phyloP scores from a whole-genome alignment of 1,140 invertebrate species.

The Cherax quadricarinatus region DNA sequence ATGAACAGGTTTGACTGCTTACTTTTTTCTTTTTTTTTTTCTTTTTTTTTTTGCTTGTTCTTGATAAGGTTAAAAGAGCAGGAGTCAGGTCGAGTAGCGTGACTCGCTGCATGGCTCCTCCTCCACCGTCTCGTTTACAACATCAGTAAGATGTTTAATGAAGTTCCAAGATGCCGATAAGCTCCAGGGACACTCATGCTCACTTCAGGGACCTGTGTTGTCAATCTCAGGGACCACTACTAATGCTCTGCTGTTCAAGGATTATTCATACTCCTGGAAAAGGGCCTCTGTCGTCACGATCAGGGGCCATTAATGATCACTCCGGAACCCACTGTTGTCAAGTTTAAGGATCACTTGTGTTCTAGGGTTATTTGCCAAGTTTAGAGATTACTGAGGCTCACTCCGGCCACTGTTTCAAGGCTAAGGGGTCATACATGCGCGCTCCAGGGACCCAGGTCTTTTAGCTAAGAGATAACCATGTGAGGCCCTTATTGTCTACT shows the following conservation, averaged over 20 bases:
- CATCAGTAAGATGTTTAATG: not conserved
- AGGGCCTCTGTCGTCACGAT: too few species aligned
- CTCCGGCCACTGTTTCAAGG: too few species aligned
- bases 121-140: constrained; percentile 2
- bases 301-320: too few species aligned
- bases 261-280: too few species aligned
- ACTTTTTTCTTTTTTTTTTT: constrained; percentile 19
- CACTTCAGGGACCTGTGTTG: not conserved
- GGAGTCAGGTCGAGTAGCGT: constrained; percentile 9
- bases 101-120: constrained; percentile 39
- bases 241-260: too few species aligned
- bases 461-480: too few species aligned
- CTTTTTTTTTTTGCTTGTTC: constrained; percentile 16
- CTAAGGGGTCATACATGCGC: not conserved
- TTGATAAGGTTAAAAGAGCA: constrained; percentile 26
- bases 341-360: too few species aligned
- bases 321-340: too few species aligned
- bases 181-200: not conserved
- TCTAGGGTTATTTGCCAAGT: too few species aligned
- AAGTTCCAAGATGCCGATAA: not conserved
- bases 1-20: constrained; percentile 8
- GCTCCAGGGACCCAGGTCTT: not conserved
- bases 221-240: too few species aligned
- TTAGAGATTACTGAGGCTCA: too few species aligned
- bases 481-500: too few species aligned